Percentiles rank a stretch among this genome's conserved stretches.
phyloP scores from a whole-genome alignment of 2,113 vertebrate species.

The Rhinolophus sinicus region DNA sequence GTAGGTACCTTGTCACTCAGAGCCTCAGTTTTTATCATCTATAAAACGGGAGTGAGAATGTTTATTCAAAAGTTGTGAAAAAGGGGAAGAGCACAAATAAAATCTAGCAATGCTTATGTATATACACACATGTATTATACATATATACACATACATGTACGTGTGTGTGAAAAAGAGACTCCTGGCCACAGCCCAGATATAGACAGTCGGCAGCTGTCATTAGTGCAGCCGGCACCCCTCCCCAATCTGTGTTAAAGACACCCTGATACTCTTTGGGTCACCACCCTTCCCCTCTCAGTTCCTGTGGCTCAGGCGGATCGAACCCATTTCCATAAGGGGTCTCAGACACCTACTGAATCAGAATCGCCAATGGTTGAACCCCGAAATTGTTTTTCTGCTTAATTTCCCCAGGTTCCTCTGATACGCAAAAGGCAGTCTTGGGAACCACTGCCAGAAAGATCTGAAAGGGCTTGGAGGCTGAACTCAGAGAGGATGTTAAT shows the following conservation, averaged over 20 bases:
- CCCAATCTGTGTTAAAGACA: background rate
- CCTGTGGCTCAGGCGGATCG: background rate
- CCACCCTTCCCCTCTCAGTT: background rate
- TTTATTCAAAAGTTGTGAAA: background rate
- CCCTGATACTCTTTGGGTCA: background rate
- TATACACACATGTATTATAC: too few relatives aligned
- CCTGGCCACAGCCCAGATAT: background rate
- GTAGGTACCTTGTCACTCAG: background rate
- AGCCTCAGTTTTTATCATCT: background rate
- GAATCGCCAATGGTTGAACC: background rate
- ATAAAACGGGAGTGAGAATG: background rate
- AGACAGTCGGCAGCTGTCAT: background rate
- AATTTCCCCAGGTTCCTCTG: background rate
- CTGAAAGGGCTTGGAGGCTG: too few relatives aligned
- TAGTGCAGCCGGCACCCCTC: background rate
- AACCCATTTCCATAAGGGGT: accelerated
- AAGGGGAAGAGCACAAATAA: background rate
- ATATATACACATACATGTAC: accelerated
- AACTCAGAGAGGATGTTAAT: background rate
- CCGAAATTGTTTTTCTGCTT: background rate
- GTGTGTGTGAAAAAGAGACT: background rate
- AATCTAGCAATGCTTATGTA: background rate
- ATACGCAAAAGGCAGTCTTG: background rate
- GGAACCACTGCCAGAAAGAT: background rate
- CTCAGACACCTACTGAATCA: background rate